phyloP scores from a whole-genome alignment of 2,797 vertebrate genomes.

The Galago senegalensis region DNA sequence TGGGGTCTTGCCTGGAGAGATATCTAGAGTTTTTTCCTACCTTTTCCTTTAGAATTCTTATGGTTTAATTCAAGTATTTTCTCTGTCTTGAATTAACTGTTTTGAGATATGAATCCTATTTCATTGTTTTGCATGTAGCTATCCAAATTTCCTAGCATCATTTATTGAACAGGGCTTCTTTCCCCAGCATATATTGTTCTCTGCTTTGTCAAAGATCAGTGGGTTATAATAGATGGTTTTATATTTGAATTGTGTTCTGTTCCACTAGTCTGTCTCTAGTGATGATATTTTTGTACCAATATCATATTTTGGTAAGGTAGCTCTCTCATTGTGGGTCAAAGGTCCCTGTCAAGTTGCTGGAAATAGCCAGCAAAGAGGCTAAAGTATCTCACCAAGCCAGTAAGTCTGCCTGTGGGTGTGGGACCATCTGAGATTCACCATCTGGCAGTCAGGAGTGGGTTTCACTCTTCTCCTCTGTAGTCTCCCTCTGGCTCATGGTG shows the following conservation, averaged over 20 bases:
- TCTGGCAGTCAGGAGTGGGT: not conserved
- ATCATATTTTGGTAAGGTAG: not conserved
- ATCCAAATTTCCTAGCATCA: not conserved
- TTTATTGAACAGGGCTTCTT: not conserved
- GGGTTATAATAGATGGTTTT: not conserved
- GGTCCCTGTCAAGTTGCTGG: not conserved
- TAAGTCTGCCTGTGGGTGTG: not conserved
- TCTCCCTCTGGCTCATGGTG: not conserved
- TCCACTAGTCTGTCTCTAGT: not conserved
- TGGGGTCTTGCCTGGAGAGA: not conserved
- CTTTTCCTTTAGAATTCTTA: not conserved
- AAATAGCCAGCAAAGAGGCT: not conserved
- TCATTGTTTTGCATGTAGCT: not conserved
- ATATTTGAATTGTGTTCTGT: not conserved
- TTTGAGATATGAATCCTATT: not conserved
- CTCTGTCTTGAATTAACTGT: not conserved
- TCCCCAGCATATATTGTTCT: not conserved
- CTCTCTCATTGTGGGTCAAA: not conserved
- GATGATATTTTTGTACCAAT: not conserved
- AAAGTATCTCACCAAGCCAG: not conserved
- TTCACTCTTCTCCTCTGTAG: not conserved
- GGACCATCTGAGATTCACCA: not conserved
- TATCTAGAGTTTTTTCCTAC: not conserved
- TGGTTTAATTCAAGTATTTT: not conserved
- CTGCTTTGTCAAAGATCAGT: not conserved